Conservation (phyloP, 2,113 vertebrate species). For the Gobio gobio region DNA sequence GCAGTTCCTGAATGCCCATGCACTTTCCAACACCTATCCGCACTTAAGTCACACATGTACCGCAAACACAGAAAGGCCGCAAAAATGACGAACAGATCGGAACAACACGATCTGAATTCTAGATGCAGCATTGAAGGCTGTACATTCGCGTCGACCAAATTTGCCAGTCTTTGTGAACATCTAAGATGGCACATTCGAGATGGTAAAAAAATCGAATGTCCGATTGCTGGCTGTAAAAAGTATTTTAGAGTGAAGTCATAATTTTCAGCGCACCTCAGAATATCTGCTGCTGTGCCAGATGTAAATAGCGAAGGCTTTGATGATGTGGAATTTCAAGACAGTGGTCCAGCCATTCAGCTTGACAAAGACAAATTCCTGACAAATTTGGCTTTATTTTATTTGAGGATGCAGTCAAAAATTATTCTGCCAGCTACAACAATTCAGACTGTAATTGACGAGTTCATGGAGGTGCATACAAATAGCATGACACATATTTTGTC, state of each 20-base stretch:
- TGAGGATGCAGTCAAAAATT: not conserved
- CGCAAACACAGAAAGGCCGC: no score
- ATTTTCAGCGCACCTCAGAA: not conserved
- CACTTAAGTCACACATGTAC: no score
- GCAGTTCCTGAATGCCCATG: no score
- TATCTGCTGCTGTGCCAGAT: not conserved
- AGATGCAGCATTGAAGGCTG: not conserved
- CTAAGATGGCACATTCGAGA: not conserved
- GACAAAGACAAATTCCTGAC: not conserved
- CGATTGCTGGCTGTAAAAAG: not conserved
- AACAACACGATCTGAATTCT: no score
- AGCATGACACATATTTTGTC: not conserved
- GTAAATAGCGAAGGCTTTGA: not conserved
- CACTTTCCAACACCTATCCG: no score
- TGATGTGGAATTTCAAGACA: slow-evolving; percentile 1
- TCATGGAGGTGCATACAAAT: not conserved
- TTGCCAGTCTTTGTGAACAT: not conserved
- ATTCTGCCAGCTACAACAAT: slow-evolving; percentile 7
- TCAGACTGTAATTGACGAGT: not conserved
- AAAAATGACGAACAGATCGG: no score
- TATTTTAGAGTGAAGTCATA: no score
- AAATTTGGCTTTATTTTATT: slow-evolving; percentile 3
- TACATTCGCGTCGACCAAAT: not conserved
- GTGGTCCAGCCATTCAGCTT: not conserved
- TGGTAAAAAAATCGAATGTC: not conserved